phyloP scores from a whole-genome alignment of 2,888 invertebrate species.

The Drosophila mimica region DNA sequence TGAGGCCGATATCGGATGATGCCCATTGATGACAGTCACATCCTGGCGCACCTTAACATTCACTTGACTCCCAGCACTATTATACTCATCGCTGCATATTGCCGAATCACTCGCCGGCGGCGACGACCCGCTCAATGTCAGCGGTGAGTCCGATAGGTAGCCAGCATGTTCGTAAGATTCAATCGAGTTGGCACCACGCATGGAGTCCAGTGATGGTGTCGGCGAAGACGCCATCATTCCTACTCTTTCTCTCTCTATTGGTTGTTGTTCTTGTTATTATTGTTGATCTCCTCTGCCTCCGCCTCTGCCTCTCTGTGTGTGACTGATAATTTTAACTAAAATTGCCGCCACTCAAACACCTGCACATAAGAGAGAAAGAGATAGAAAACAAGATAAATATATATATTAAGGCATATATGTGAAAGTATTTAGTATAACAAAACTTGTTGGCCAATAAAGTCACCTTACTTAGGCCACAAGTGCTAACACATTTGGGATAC shows the following conservation, averaged over 20 bases:
- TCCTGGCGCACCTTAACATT: conserved; percentile 73
- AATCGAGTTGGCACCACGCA: conserved; percentile 94
- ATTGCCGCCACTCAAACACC: conserved; percentile 4
- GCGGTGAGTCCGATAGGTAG: conserved; percentile 90
- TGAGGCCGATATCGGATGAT: conserved; percentile 83
- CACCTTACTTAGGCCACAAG: neutral
- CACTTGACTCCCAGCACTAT: conserved; percentile 70
- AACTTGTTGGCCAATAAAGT: neutral
- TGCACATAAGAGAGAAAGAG: neutral
- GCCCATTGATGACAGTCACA: conserved; percentile 80
- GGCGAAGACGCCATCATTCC: conserved; percentile 93
- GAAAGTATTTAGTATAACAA: neutral
- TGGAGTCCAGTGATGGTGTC: conserved; percentile 96
- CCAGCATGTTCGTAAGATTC: conserved; percentile 94
- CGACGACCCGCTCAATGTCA: conserved; percentile 94
- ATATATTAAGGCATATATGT: neutral
- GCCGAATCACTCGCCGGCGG: conserved; percentile 94
- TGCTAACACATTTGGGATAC: neutral
- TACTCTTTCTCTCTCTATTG: conserved; percentile 16
- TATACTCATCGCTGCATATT: conserved; percentile 89
- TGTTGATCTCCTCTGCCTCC: neutral
- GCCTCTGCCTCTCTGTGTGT: neutral
- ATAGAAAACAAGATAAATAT: neutral
- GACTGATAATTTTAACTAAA: conserved; percentile 1
- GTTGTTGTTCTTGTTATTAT: conserved; percentile 5